Evolutionary conservation across 2,888 invertebrate genomes (phyloP), one percentile per base, ranked within the genome.

Genomic region (Oligia fasciuncula): DNA sequence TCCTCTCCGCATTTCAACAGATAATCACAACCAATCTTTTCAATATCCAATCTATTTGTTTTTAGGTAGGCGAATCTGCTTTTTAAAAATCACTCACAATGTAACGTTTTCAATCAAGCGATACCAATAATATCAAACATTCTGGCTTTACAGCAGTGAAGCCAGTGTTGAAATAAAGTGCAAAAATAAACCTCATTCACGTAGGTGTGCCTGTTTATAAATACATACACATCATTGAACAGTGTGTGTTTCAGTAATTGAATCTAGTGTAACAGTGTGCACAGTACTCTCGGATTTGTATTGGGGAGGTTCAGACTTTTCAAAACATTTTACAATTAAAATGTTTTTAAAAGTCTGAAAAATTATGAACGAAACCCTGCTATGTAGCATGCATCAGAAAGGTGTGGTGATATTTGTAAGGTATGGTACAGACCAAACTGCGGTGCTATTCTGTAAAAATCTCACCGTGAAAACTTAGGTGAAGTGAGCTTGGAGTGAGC

Each of bases 71-170:
- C 11, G 54, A 81, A 72, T 68, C 83, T 76, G 78, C 76, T 80
- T 67, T 80, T 73, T 76, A 60, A 81, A 80, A 80, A 81, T 81
- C 79, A 82, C 80, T 81, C 66, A 77, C 71, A 72, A 71, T 57
- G 71, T 73, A 62, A 73, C 77, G 70, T 72, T 80, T 73, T 87
- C 87, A 81, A 87, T 87, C 87, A 88, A 79, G 67, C 49, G 73
- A 68, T 65, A 79, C 71, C 73, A 84, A 87, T 80, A 80, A 80
- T 76, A 84, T 87, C 87, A 88, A 85, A 83, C 77, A 81, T 43
- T 70, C 73, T 40, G 62, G 40, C 72, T 76, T 70, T 62, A 43
- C 74, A 72, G 73, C 76, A 77, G 73, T 63, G 70, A 72, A 74
- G 66, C 17, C 62, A 43, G 70, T 79, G 76, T 79, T 86, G 73